Percentiles rank a stretch among this genome's conserved stretches.
Conservation (phyloP, 2,113 vertebrate genomes). For the Eublepharis macularius region DNA sequence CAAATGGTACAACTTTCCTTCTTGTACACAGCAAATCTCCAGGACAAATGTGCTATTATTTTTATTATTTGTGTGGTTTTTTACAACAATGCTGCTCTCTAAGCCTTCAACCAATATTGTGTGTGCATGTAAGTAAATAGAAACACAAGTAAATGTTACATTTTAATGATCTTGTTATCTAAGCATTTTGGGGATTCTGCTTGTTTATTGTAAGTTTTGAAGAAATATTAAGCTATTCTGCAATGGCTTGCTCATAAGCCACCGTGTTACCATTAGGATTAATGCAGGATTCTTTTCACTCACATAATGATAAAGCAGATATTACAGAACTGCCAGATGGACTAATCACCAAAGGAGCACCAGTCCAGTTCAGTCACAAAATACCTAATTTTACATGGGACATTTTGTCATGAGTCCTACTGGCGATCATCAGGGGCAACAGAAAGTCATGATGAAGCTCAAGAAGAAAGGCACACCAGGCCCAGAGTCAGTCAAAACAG, state of each 20-base stretch:
- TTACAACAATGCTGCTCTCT: not conserved
- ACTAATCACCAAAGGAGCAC: not conserved
- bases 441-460: not conserved
- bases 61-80: conserved; percentile 19
- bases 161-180: conserved; percentile 52
- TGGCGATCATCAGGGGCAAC: not conserved
- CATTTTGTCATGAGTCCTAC: too few species aligned
- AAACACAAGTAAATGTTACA: conserved; percentile 36
- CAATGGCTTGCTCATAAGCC: not conserved
- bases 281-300: not conserved
- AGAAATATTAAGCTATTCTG: conserved; percentile 54
- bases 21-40: not conserved
- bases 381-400: not conserved
- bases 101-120: conserved; percentile 7
- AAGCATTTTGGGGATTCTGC: conserved; percentile 53
- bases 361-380: not conserved
- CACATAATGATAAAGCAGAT: not conserved
- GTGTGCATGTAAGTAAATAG: not conserved
- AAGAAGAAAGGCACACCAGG: not conserved
- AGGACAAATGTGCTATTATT: conserved; percentile 46
- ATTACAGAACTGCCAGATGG: not conserved
- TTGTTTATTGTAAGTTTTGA: conserved; percentile 49
- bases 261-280: not conserved
- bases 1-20: conserved; percentile 14
- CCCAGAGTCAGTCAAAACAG: too few species aligned